These are phyloP conservation scores for Oncorhynchus mykiss DNA, from an alignment of 2,113 vertebrate species.

Conservation along the genomic window DNA sequence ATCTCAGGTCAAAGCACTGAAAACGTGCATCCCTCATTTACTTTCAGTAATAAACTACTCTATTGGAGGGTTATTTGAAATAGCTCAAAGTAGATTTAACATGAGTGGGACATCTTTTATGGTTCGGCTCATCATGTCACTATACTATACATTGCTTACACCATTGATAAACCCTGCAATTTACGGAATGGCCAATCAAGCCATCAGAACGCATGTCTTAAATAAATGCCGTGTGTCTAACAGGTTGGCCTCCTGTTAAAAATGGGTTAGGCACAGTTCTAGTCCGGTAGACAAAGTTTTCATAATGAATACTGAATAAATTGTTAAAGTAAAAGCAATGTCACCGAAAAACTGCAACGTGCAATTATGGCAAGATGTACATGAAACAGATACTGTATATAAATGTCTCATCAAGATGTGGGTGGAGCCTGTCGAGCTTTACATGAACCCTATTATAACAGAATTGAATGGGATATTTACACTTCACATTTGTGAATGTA, in stretches of 20 bases:
- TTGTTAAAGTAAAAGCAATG: too few species aligned
- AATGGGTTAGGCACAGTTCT: neutral
- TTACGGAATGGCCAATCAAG: slow-evolving; percentile 55
- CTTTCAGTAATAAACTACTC: slow-evolving; percentile 59
- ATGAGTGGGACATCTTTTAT: slow-evolving; percentile 30
- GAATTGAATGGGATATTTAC: too few species aligned
- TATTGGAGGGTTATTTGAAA: slow-evolving; percentile 35
- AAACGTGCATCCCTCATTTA: slow-evolving; percentile 70
- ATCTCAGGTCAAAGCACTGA: slow-evolving; percentile 57
- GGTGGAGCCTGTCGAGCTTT: too few species aligned
- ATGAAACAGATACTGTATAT: too few species aligned
- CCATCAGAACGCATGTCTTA: slow-evolving; percentile 42
- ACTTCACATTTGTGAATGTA: too few species aligned
- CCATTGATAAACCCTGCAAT: slow-evolving; percentile 52
- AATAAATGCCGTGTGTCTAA: slow-evolving; percentile 43
- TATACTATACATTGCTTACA: slow-evolving; percentile 50
- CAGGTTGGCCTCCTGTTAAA: slow-evolving; percentile 5
- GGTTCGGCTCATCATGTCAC: slow-evolving; percentile 43
- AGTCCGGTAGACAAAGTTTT: too few species aligned
- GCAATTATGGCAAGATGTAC: too few species aligned
- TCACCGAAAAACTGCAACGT: too few species aligned
- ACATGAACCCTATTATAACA: too few species aligned
- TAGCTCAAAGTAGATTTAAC: slow-evolving; percentile 46
- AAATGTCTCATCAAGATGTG: too few species aligned
- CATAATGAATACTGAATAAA: too few species aligned